Evolutionary conservation across 2,888 invertebrate species (phyloP).

Genomic region (Dugesia japonica): DNA sequence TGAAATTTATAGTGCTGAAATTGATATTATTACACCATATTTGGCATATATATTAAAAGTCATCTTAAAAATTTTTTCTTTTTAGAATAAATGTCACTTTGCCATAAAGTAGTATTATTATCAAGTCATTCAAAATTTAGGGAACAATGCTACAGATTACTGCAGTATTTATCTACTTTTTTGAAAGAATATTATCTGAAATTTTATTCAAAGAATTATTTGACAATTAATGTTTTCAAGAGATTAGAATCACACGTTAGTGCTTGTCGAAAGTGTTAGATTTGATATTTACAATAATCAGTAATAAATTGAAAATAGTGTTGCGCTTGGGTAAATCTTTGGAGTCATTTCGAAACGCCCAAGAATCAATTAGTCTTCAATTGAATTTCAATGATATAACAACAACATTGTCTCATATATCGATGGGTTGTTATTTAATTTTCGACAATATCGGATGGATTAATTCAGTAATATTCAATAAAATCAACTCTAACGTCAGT

Average conservation of each 20-base stretch:
- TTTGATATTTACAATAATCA: not conserved
- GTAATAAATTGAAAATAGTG: not conserved
- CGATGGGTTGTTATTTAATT: not conserved
- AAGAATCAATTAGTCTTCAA: not conserved
- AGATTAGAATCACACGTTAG: not conserved
- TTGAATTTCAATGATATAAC: not conserved
- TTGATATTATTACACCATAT: no score
- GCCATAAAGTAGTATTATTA: not conserved
- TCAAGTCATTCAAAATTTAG: not conserved
- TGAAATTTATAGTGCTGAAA: no score
- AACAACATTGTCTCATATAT: not conserved
- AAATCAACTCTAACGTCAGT: not conserved
- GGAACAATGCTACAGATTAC: not conserved
- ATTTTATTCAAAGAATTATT: no score
- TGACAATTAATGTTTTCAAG: not conserved
- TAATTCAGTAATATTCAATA: not conserved
- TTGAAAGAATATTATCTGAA: not conserved
- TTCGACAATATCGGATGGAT: slow-evolving; percentile 9
- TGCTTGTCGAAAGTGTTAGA: not conserved
- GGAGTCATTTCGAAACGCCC: not conserved
- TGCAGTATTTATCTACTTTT: not conserved
- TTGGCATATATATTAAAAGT: no score
- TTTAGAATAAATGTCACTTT: not conserved
- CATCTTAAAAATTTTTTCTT: no score
- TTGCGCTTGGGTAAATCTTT: not conserved